Base-by-base conservation (phyloP, 2,113 vertebrate species). In the Apaloderma vittatum region DNA sequence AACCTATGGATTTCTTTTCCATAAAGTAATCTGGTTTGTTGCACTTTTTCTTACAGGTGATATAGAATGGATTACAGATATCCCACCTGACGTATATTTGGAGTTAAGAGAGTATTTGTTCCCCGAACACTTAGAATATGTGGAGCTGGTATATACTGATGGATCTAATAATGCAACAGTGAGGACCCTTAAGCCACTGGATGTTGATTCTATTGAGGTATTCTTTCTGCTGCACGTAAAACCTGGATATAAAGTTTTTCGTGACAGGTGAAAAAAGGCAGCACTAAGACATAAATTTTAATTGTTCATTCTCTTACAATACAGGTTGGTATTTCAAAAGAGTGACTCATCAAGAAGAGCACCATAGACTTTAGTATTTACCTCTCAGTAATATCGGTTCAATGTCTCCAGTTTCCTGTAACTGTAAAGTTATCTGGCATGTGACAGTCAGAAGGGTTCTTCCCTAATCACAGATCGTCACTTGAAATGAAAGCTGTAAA, bases 31-130 rank as follows among this genome's bases (percentile, higher is more conserved):
- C 22, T 73, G 11, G 76, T 66, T 63, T 77, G 21, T 76, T 79
- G 8, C 3, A 6, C 43, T 86, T 76, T 91, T 46, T 73, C 30
- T 89, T 82, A 17, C 77, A 97, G 97, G 97, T 83, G 94, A 80
- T 45, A 94, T 97, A 80, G 93, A 97, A 93, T 23, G 52, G 94
- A 97, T 97, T 88, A 95, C 49, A 83, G 62, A 48, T 67, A 87
- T 96, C 48, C 95, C 96, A 59, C 8, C 72, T 30, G 27, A 94
- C 13, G 93, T 77, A 34, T 18, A 34, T 8, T 59, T 97, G 75
- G 8, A 2, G 30, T 90, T 97, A 84, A 20, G 3, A 75, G 37
- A 10, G 2, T 19, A 17, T 58, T 0, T 74, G 5, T 94, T 95
- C 61, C 49, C 88, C 1, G 88, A 92, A 12, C 93, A 96, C 55